Evolutionary conservation across 2,888 invertebrate genomes (phyloP).

Genomic region (Synergus itoensis): DNA sequence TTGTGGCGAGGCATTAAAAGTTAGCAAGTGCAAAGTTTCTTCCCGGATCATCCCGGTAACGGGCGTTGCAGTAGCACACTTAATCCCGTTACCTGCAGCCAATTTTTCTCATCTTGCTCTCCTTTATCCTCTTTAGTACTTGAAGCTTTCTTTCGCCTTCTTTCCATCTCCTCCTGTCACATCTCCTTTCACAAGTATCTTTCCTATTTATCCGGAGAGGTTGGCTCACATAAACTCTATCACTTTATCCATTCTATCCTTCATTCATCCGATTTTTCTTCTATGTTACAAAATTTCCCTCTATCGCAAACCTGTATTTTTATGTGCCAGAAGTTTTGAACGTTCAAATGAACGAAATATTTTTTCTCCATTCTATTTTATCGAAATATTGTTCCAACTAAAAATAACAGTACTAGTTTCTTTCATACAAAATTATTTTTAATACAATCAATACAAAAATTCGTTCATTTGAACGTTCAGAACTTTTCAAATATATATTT

Average conservation of each 20-base stretch:
- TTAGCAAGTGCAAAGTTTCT: constrained; percentile 76
- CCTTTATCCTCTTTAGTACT: constrained; percentile 51
- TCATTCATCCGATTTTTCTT: constrained; percentile 2
- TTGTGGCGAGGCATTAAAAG: constrained; percentile 73
- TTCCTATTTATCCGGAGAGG: constrained; percentile 18
- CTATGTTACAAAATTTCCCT: background rate
- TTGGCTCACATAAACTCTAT: constrained; percentile 35
- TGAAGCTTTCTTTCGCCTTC: constrained; percentile 43
- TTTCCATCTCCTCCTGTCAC: constrained; percentile 11
- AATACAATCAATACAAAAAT: too few species aligned
- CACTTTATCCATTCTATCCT: constrained; percentile 5
- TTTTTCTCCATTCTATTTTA: too few species aligned
- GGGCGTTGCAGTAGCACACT: constrained; percentile 70
- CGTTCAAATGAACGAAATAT: too few species aligned
- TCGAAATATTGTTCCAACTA: too few species aligned
- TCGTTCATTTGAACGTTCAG: too few species aligned
- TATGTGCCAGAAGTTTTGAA: too few species aligned
- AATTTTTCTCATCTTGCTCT: constrained; percentile 68
- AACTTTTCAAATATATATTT: too few species aligned
- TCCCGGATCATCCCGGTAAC: constrained; percentile 72
- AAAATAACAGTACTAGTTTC: too few species aligned
- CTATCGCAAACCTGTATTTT: background rate
- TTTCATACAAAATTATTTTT: too few species aligned
- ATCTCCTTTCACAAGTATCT: constrained; percentile 16
- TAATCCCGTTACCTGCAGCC: constrained; percentile 75